A percentile compares a stretch with the other conserved stretches of the same genome.
phyloP scores from a whole-genome alignment of 2,113 vertebrate genomes.

The Anser brachyrhynchus region DNA sequence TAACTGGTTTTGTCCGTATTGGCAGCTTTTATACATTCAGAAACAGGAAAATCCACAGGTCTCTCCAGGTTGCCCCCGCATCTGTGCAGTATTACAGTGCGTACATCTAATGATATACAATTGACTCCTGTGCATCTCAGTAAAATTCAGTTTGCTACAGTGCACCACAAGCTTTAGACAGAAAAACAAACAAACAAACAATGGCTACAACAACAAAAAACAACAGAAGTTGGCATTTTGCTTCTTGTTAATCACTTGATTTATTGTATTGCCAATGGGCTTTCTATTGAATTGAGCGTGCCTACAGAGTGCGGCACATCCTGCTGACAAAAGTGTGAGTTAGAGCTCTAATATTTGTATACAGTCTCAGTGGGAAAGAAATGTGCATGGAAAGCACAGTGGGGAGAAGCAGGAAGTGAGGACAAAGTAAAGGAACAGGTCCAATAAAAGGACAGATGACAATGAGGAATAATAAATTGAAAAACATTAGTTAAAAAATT shows the following conservation, averaged over 20 bases:
- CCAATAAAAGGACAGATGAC: slow-evolving; percentile 35
- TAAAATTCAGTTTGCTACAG: not conserved
- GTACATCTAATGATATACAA: not conserved
- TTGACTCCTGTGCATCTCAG: not conserved
- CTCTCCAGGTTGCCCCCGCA: not conserved
- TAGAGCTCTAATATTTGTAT: slow-evolving; percentile 66
- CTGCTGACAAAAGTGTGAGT: slow-evolving; percentile 54
- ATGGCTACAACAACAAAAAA: not conserved
- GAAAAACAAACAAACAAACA: not conserved
- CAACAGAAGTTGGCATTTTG: slow-evolving; percentile 19
- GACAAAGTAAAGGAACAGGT: slow-evolving; percentile 29
- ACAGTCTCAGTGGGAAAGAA: slow-evolving; percentile 57
- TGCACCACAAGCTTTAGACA: not conserved
- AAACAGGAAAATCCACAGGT: not conserved
- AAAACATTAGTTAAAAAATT: not conserved
- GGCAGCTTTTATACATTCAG: not conserved
- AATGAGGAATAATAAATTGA: slow-evolving; percentile 13
- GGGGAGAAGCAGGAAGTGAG: slow-evolving; percentile 2
- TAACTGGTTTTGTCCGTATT: not conserved
- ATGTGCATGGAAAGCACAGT: slow-evolving; percentile 33
- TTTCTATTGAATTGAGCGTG: slow-evolving; percentile 49
- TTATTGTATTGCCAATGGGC: slow-evolving; percentile 50
- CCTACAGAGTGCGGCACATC: slow-evolving; percentile 12
- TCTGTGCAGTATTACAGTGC: not conserved
- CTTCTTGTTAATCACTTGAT: slow-evolving; percentile 63